phyloP scores from a whole-genome alignment of 1,140 invertebrate species.

The Tenebrio molitor region DNA sequence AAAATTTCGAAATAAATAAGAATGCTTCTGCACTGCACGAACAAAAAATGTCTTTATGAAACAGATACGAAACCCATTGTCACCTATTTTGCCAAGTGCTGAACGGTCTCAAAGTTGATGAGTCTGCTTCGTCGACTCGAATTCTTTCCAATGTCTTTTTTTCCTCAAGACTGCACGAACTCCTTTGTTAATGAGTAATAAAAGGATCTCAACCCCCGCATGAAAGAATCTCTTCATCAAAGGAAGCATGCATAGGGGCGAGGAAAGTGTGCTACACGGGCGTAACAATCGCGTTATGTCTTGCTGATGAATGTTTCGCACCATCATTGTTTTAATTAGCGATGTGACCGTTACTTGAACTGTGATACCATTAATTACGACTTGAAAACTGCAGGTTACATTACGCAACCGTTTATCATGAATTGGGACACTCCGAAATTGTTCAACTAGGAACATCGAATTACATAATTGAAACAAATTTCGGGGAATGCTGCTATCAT shows the following conservation, averaged over 20 bases:
- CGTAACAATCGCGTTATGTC: neutral
- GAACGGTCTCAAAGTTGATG: neutral
- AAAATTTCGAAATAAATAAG: no score
- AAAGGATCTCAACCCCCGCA: constrained; percentile 14
- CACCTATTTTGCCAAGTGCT: constrained; percentile 5
- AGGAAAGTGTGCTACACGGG: neutral
- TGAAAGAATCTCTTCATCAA: constrained; percentile 7
- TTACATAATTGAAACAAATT: no score
- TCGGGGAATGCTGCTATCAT: no score
- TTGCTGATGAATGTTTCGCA: constrained; percentile 1
- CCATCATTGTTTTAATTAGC: neutral
- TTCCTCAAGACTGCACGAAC: neutral
- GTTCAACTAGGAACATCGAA: no score
- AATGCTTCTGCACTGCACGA: no score
- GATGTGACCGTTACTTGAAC: constrained; percentile 19
- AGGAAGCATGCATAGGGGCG: constrained; percentile 11
- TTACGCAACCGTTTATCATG: neutral
- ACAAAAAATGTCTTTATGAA: no score
- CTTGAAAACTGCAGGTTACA: neutral
- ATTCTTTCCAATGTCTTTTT: neutral
- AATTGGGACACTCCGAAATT: neutral
- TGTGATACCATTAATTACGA: constrained; percentile 5
- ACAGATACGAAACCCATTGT: no score
- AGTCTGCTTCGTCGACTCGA: neutral
- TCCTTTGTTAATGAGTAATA: neutral